A percentile compares a stretch with the other conserved stretches of the same genome.
Evolutionary conservation across 53 echinoderm and acorn worm species (phyloP).

Genomic region (Echinometra lucunter): DNA sequence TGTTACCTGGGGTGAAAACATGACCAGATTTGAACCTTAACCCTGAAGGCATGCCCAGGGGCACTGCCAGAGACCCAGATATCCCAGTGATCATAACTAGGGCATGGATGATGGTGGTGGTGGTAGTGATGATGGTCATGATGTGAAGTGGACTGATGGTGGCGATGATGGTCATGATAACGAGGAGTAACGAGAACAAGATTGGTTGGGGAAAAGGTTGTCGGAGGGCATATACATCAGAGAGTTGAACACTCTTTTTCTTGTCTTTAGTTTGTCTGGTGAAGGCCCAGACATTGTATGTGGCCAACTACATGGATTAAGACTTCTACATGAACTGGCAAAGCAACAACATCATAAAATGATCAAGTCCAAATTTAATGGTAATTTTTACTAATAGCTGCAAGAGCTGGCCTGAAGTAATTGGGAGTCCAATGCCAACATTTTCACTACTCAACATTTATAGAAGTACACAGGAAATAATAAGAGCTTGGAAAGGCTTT

Average conservation of each 20-base stretch:
- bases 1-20: conserved; percentile 50
- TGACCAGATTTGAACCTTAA: background rate
- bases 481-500: background rate
- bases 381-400: background rate
- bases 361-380: background rate
- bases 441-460: background rate
- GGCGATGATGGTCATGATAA: background rate
- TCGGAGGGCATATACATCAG: background rate
- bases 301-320: background rate
- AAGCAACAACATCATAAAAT: background rate
- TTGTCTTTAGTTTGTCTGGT: background rate
- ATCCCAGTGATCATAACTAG: conserved; percentile 29
- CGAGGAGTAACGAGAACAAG: conserved; percentile 34
- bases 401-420: background rate
- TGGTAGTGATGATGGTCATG: background rate
- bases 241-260: background rate
- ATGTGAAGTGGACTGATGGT: too few relatives aligned
- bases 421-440: background rate
- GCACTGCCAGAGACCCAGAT: background rate
- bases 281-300: background rate
- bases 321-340: background rate
- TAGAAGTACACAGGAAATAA: background rate
- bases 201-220: background rate
- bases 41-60: background rate
- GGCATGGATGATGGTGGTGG: conserved; percentile 2